phyloP scores from a whole-genome alignment of 1,140 invertebrate genomes.

The Hycleus phaleratus region DNA sequence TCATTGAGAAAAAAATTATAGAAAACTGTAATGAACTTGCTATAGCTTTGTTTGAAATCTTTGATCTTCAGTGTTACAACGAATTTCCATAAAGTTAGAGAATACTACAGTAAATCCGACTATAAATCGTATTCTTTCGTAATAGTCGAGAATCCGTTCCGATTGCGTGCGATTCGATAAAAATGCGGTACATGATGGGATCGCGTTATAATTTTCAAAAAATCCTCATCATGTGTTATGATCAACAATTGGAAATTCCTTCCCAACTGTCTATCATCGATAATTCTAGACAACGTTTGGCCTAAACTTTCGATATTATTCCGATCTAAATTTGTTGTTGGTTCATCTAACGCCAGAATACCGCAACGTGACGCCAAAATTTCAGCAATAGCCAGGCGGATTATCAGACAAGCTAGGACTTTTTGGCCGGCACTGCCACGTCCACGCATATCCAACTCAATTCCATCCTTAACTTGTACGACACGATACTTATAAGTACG shows the following conservation, averaged over 20 bases:
- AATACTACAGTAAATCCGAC: too few relatives aligned
- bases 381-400: constrained; percentile 92
- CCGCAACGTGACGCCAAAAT: constrained; percentile 90
- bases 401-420: constrained; percentile 88
- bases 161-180: constrained; percentile 61
- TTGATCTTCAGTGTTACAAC: too few relatives aligned
- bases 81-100: not conserved
- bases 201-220: constrained; percentile 68
- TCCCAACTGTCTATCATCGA: constrained; percentile 53
- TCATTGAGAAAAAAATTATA: too few relatives aligned
- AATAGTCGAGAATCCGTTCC: constrained; percentile 50
- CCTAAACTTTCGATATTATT: constrained; percentile 87
- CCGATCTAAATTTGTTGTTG: constrained; percentile 95
- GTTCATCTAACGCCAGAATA: constrained; percentile 94
- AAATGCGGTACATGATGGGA: constrained; percentile 61
- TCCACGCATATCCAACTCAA: constrained; percentile 88
- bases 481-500: constrained; percentile 73
- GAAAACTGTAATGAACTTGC: too few relatives aligned
- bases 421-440: constrained; percentile 96
- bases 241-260: constrained; percentile 92
- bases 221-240: constrained; percentile 96
- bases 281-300: constrained; percentile 67
- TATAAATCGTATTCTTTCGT: constrained; percentile 32
- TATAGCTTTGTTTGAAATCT: too few relatives aligned
- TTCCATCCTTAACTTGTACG: constrained; percentile 73